Evolutionary conservation across 2,888 invertebrate species (phyloP).

Genomic region (Brachyptera risi): DNA sequence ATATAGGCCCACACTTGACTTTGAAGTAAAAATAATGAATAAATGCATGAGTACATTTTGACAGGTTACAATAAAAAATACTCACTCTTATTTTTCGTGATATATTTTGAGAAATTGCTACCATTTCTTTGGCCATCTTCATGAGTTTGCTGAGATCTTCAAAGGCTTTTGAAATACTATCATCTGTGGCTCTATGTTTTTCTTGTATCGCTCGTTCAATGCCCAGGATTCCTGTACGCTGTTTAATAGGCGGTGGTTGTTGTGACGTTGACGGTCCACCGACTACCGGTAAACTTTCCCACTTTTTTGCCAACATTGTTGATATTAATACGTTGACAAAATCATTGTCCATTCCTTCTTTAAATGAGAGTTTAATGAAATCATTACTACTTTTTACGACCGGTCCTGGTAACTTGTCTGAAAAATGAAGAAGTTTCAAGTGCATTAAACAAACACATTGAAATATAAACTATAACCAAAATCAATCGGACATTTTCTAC

Average conservation of each 20-base stretch:
- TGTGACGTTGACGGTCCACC: background rate
- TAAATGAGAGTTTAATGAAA: slow-evolving; percentile 80
- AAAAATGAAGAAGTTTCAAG: slow-evolving; percentile 30
- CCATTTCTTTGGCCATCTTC: slow-evolving; percentile 98
- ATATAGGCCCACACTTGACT: too few relatives aligned
- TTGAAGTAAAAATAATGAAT: too few relatives aligned
- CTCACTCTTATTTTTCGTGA: slow-evolving; percentile 80
- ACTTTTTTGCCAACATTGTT: slow-evolving; percentile 58
- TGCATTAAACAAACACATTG: too few relatives aligned
- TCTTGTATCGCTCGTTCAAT: slow-evolving; percentile 91
- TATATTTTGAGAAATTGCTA: slow-evolving; percentile 83
- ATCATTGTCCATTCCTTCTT: slow-evolving; percentile 68
- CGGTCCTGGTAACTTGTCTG: slow-evolving; percentile 70
- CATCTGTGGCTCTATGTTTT: slow-evolving; percentile 85
- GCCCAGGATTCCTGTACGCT: slow-evolving; percentile 87
- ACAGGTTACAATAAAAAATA: background rate
- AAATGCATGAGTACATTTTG: too few relatives aligned
- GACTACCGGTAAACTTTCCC: slow-evolving; percentile 50
- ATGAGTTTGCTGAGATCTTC: slow-evolving; percentile 93
- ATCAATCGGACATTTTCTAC: background rate
- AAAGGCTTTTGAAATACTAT: slow-evolving; percentile 89
- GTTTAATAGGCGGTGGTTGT: slow-evolving; percentile 52
- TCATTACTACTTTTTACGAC: slow-evolving; percentile 64
- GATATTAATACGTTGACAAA: slow-evolving; percentile 62
- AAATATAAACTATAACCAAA: background rate